Evolutionary conservation across 2,113 vertebrate species (phyloP).

Genomic region (Pterocles orientalis): DNA sequence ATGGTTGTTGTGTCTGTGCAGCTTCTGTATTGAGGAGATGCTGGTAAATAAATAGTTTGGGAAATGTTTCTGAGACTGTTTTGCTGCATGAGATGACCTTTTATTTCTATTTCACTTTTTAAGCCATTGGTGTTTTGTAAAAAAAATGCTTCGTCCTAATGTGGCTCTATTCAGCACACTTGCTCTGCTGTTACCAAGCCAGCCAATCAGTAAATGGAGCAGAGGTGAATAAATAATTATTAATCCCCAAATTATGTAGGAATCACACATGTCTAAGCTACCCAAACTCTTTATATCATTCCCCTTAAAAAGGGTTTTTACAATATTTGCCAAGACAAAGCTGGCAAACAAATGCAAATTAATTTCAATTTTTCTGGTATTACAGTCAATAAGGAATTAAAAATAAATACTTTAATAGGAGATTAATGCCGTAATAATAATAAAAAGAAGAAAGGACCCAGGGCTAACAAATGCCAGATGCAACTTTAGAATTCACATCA

Average conservation of each 20-base stretch:
- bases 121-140: neutral
- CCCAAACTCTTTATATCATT: neutral
- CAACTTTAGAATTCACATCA: neutral
- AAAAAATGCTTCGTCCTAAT: neutral
- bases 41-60: neutral
- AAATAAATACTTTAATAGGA: neutral
- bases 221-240: neutral
- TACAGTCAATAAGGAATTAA: neutral
- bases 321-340: neutral
- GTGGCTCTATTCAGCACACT: neutral
- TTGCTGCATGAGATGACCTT: neutral
- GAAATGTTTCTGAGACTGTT: neutral
- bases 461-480: neutral
- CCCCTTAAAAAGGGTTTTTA: neutral
- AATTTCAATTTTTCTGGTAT: neutral
- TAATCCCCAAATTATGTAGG: neutral
- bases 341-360: neutral
- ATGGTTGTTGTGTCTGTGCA: neutral
- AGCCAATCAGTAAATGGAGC: neutral
- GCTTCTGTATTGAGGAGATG: neutral
- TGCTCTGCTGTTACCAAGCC: neutral
- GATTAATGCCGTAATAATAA: neutral
- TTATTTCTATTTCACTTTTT: neutral
- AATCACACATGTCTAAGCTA: neutral
- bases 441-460: neutral